phyloP scores from a whole-genome alignment of 2,113 vertebrate genomes.

The Callospermophilus lateralis region DNA sequence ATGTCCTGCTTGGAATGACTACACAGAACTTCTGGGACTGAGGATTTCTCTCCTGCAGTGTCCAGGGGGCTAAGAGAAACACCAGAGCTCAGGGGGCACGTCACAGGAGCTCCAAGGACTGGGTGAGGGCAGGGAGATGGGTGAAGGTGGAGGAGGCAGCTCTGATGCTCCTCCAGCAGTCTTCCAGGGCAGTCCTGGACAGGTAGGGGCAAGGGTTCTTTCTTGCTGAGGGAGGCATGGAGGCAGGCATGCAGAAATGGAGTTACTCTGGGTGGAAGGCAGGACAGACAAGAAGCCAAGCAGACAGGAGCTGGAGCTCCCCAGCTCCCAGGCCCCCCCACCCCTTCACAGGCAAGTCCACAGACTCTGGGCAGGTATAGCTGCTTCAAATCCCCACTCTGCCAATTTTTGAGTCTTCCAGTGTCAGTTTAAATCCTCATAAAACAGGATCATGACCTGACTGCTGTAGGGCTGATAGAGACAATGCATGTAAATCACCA shows the following conservation, averaged over 20 bases:
- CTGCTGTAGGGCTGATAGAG: not conserved
- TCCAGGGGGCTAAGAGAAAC: not conserved
- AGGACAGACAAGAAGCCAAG: not conserved
- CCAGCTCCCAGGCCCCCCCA: not conserved
- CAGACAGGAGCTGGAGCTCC: not conserved
- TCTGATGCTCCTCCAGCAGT: not conserved
- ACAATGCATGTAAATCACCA: not conserved
- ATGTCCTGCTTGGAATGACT: not conserved
- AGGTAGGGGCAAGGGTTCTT: not conserved
- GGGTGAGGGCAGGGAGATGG: not conserved
- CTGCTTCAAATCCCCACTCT: not conserved
- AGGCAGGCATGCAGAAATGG: not conserved
- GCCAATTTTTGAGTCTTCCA: not conserved
- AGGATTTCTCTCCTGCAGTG: not conserved
- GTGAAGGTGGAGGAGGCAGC: accelerated
- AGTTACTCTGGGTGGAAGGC: not conserved
- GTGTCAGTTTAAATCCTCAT: not conserved
- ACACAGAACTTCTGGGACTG: not conserved
- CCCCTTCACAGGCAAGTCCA: not conserved
- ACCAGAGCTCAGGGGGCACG: accelerated
- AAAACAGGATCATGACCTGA: not conserved
- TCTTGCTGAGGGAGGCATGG: not conserved
- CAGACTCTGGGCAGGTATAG: not conserved
- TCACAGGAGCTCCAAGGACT: accelerated
- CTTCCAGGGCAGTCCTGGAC: not conserved